Evolutionary conservation across 2,888 invertebrate species (phyloP).

Genomic region (Pherbina coryleti): DNA sequence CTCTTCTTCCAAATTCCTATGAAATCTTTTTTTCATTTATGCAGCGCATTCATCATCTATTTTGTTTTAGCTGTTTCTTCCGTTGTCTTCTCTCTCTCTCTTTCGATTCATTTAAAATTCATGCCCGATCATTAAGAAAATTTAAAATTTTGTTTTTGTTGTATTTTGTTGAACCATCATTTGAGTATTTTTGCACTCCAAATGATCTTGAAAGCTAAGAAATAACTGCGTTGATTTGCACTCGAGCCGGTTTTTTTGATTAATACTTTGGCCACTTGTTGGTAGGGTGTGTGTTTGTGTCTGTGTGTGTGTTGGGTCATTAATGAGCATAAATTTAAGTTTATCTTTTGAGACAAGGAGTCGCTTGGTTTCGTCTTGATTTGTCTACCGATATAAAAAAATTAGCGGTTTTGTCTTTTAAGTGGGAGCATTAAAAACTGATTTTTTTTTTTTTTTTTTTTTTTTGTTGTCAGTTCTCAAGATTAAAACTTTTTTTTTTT

Average conservation of each 20-base stretch:
- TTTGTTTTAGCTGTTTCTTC: slow-evolving; percentile 31
- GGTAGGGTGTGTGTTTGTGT: not conserved
- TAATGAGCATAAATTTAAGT: slow-evolving; percentile 1
- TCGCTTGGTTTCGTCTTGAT: not conserved
- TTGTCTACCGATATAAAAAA: too few species aligned
- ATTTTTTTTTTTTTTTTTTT: too few species aligned
- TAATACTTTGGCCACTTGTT: not conserved
- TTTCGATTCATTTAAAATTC: slow-evolving; percentile 10
- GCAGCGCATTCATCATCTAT: slow-evolving; percentile 9
- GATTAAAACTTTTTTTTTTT: too few species aligned
- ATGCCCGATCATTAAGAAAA: not conserved
- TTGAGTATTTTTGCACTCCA: slow-evolving; percentile 8
- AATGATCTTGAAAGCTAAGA: slow-evolving; percentile 28
- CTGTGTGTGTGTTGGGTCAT: not conserved
- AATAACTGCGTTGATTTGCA: not conserved
- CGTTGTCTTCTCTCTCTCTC: not conserved
- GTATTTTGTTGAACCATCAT: not conserved
- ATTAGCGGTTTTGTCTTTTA: too few species aligned
- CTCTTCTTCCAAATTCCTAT: not conserved
- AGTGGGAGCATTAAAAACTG: too few species aligned
- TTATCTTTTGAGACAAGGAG: not conserved
- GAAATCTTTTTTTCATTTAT: not conserved
- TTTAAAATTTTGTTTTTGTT: not conserved
- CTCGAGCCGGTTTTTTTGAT: slow-evolving; percentile 19
- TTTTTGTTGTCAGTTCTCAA: too few species aligned